Evolutionary conservation across 1,140 invertebrate genomes (phyloP).

Genomic region (Riptortus pedestris): DNA sequence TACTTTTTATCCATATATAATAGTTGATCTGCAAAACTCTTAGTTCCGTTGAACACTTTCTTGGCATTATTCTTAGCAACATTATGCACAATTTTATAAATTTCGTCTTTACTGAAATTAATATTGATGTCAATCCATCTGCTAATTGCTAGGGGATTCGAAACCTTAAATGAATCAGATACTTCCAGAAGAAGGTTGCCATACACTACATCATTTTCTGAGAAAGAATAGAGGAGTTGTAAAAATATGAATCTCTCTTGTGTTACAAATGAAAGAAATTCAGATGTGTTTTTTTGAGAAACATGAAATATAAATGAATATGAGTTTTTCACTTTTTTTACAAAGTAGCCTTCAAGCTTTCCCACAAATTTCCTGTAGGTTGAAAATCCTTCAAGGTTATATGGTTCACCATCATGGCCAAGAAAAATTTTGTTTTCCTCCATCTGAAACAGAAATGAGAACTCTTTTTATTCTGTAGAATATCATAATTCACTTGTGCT

Average conservation of each 20-base stretch:
- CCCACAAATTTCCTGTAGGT: not conserved
- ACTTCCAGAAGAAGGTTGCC: not conserved
- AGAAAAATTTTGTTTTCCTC: too few species aligned
- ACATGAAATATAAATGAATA: not conserved
- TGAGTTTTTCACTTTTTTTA: not conserved
- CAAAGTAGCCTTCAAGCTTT: not conserved
- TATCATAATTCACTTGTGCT: too few species aligned
- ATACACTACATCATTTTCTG: not conserved
- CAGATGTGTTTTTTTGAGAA: not conserved
- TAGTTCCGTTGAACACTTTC: not conserved
- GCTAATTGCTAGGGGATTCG: not conserved
- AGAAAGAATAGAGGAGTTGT: not conserved
- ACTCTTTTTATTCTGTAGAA: too few species aligned
- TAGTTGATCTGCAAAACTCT: not conserved
- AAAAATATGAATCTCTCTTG: not conserved
- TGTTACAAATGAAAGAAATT: not conserved
- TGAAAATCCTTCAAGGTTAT: not conserved
- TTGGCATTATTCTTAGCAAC: not conserved
- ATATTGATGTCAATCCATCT: not conserved
- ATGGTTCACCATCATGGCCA: not conserved
- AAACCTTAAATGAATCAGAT: not conserved
- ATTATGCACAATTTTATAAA: not conserved
- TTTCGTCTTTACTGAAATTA: not conserved
- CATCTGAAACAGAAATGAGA: too few species aligned
- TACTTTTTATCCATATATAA: not conserved